A percentile compares a stretch with the other conserved stretches of the same genome.
These are phyloP conservation scores for Enteromius thamalakanensis DNA, from an alignment of 2,797 vertebrate genomes.

Conservation along the genomic window DNA sequence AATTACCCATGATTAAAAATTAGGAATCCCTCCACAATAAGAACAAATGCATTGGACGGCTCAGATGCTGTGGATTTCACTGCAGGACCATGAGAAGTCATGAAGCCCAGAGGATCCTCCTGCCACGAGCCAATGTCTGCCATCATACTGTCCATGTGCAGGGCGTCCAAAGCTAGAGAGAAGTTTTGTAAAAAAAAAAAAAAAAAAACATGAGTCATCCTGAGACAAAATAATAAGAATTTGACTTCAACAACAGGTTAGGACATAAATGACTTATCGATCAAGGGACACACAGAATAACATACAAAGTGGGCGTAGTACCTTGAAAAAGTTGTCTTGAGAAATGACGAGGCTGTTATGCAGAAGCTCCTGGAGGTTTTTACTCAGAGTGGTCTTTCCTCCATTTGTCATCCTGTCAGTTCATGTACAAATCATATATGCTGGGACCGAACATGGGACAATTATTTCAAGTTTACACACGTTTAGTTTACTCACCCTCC, in stretches of 20 bases:
- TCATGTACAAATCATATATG: not conserved
- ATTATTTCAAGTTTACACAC: not conserved
- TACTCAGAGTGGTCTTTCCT: conserved; percentile 89
- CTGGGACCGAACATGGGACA: too few species aligned
- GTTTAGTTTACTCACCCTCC: conserved; percentile 7
- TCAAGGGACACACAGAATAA: conserved; percentile 13
- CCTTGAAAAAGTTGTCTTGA: conserved; percentile 95
- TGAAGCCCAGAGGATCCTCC: conserved; percentile 67
- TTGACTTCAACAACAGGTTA: not conserved
- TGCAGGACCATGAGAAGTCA: conserved; percentile 51
- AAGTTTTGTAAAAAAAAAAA: not conserved
- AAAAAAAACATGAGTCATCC: conserved; percentile 76
- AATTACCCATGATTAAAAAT: conserved; percentile 88
- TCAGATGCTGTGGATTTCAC: not conserved
- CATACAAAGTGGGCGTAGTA: conserved; percentile 59
- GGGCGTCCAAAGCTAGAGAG: conserved; percentile 84
- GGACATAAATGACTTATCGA: not conserved
- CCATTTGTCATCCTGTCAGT: conserved; percentile 87
- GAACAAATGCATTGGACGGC: conserved; percentile 69
- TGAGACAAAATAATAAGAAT: conserved; percentile 61
- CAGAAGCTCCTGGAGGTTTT: conserved; percentile 79
- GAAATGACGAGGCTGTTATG: conserved; percentile 85
- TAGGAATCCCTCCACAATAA: conserved; percentile 95
- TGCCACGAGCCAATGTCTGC: conserved; percentile 75
- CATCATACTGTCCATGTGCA: conserved; percentile 93